phyloP scores from a whole-genome alignment of 2,113 vertebrate genomes.

The Oncorhynchus mykiss region DNA sequence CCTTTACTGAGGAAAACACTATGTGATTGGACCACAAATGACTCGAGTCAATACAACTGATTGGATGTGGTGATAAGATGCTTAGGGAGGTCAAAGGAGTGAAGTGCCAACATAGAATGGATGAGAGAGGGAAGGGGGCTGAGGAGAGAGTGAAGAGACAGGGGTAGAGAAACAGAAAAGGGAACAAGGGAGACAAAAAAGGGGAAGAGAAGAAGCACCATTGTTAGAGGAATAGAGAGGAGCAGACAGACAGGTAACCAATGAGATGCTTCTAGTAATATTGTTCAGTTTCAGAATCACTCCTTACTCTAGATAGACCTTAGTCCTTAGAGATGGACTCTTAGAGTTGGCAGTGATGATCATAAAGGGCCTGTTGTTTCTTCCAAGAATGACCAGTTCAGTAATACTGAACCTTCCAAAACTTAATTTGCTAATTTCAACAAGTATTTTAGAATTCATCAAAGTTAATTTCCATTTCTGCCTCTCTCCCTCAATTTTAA shows the following conservation, averaged over 20 bases:
- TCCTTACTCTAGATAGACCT: not conserved
- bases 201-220: not conserved
- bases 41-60: conserved; percentile 41
- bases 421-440: not conserved
- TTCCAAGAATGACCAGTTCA: not conserved
- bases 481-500: conserved; percentile 32
- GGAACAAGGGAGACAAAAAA: not conserved
- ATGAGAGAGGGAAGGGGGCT: conserved; percentile 11
- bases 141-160: not conserved
- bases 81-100: conserved; percentile 5
- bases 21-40: conserved; percentile 27
- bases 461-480: conserved; percentile 13
- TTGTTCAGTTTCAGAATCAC: not conserved
- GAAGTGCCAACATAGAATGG: not conserved
- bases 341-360: not conserved
- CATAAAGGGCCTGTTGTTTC: not conserved
- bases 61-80: conserved; percentile 22
- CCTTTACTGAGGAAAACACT: conserved; percentile 29
- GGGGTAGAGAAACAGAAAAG: not conserved
- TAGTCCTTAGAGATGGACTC: not conserved
- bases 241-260: not conserved
- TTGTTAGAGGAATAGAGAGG: conserved; percentile 12
- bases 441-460: conserved; percentile 11
- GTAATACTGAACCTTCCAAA: conserved; percentile 6
- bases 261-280: not conserved